phyloP scores from a whole-genome alignment of 2,113 vertebrate genomes.

The Sarotherodon lohbergeri region DNA sequence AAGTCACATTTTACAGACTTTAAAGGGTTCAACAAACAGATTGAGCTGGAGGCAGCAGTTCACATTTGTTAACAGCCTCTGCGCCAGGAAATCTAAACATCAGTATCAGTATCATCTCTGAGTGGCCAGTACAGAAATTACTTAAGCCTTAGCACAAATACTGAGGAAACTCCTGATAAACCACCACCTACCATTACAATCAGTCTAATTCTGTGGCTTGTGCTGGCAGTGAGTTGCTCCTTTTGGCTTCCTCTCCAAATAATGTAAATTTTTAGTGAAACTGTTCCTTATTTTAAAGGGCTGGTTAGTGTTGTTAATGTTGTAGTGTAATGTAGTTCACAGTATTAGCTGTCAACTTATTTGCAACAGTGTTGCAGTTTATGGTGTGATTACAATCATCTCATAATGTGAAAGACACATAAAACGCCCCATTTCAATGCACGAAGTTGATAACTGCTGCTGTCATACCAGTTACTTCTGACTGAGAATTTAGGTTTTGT shows the following conservation, averaged over 20 bases:
- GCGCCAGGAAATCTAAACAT: background rate
- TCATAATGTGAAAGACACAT: background rate
- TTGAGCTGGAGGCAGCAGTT: background rate
- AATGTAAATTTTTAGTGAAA: background rate
- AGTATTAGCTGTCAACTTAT: background rate
- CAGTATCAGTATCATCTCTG: background rate
- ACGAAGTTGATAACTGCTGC: background rate
- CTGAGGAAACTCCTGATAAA: background rate
- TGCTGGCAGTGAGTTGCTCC: background rate
- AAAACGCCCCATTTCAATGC: background rate
- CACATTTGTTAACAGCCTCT: background rate
- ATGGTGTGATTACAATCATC: background rate
- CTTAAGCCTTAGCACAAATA: background rate
- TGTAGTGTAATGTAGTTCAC: background rate
- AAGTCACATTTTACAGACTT: background rate
- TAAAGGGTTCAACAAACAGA: background rate
- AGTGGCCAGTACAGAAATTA: background rate
- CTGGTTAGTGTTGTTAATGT: background rate
- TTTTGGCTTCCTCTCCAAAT: background rate
- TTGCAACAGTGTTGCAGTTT: background rate
- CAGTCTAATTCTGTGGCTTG: background rate
- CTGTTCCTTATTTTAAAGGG: background rate
- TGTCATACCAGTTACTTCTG: background rate
- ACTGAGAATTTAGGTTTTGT: background rate
- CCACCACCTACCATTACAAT: fast-evolving